Evolutionary conservation across 2,888 invertebrate genomes (phyloP).

Genomic region (Aproaerema taeniolella): DNA sequence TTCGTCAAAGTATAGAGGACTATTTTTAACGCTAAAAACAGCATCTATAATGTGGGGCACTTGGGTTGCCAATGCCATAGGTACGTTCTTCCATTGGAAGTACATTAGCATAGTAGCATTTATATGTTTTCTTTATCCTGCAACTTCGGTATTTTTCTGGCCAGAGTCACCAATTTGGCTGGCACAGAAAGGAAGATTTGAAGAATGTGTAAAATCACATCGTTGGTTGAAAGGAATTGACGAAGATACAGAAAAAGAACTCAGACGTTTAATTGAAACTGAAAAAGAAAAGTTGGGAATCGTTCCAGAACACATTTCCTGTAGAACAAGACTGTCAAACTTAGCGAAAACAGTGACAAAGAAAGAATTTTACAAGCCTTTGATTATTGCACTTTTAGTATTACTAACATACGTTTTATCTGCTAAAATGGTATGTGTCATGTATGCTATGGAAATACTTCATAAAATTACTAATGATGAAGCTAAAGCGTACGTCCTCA

Average conservation of each 20-base stretch:
- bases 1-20: slow-evolving; percentile 23
- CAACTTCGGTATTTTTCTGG: slow-evolving; percentile 17
- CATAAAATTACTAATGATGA: slow-evolving; percentile 40
- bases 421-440: slow-evolving; percentile 36
- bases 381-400: slow-evolving; percentile 27
- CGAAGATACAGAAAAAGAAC: slow-evolving; percentile 19
- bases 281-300: slow-evolving; percentile 17
- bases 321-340: too few relatives aligned
- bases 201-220: slow-evolving; percentile 22
- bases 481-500: slow-evolving; percentile 39
- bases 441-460: slow-evolving; percentile 45
- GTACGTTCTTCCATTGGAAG: slow-evolving; percentile 22
- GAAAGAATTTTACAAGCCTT: slow-evolving; percentile 34
- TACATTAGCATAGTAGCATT: slow-evolving; percentile 19
- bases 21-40: slow-evolving; percentile 20
- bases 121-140: slow-evolving; percentile 14
- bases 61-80: slow-evolving; percentile 23
- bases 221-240: slow-evolving; percentile 19
- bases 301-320: slow-evolving; percentile 7
- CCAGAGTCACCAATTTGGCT: slow-evolving; percentile 28
- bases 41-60: slow-evolving; percentile 22
- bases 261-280: slow-evolving; percentile 18
- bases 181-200: slow-evolving; percentile 20
- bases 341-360: not conserved
- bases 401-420: slow-evolving; percentile 24